Percentiles rank a stretch among this genome's conserved stretches.
Evolutionary conservation across 2,888 invertebrate genomes (phyloP).

Genomic region (Physocephala rufipes): DNA sequence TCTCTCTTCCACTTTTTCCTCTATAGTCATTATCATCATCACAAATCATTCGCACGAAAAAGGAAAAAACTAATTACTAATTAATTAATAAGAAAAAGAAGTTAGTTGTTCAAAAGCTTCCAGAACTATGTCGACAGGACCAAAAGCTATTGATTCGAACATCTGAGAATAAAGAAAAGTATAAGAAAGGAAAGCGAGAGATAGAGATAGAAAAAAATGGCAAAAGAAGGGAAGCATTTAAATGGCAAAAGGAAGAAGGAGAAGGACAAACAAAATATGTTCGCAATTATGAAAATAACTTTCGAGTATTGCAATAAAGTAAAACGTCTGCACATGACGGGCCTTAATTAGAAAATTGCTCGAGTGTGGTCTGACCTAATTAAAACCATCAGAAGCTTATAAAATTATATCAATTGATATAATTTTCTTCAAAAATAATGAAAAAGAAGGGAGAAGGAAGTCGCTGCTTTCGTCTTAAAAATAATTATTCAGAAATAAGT

Average conservation of each 20-base stretch:
- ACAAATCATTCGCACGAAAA: constrained; percentile 20
- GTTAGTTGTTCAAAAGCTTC: constrained; percentile 11
- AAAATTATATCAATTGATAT: no score
- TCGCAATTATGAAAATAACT: background rate
- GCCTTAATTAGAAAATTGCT: constrained; percentile 25
- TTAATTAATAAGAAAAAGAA: constrained; percentile 24
- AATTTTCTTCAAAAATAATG: no score
- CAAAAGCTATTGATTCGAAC: background rate
- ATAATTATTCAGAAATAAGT: no score
- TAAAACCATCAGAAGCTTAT: background rate
- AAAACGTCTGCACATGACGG: constrained; percentile 23
- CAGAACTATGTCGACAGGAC: background rate
- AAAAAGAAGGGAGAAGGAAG: no score
- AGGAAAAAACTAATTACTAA: no score
- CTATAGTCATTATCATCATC: background rate
- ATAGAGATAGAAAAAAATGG: no score
- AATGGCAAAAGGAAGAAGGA: no score
- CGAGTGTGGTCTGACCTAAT: background rate
- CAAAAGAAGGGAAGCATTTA: no score
- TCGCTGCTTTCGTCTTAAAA: no score
- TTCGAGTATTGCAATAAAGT: constrained; percentile 15
- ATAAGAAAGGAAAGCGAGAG: no score
- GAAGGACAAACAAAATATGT: background rate
- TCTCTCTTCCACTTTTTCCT: background rate
- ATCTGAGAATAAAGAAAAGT: no score